These are phyloP conservation scores for Carduelis carduelis DNA, from an alignment of 2,797 vertebrate species.

Conservation along the genomic window DNA sequence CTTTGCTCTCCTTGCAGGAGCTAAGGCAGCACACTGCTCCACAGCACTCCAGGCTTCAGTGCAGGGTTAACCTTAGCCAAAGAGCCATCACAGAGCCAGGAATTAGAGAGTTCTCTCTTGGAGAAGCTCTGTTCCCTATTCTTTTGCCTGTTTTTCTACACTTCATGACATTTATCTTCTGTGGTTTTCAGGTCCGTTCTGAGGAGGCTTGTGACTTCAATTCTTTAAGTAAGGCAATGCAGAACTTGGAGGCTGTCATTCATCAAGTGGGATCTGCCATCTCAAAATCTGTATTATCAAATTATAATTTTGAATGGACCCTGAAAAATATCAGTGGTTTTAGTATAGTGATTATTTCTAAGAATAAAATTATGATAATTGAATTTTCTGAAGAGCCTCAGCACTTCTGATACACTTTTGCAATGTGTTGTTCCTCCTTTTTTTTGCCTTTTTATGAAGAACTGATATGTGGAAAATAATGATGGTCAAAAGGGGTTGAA, in stretches of 20 bases:
- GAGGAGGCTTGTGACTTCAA: background rate
- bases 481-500: background rate
- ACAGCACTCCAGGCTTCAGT: background rate
- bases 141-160: background rate
- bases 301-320: background rate
- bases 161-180: background rate
- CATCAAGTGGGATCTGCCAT: background rate
- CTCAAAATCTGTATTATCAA: background rate
- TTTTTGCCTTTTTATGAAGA: background rate
- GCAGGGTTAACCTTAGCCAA: background rate
- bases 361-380: background rate
- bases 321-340: background rate
- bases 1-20: background rate
- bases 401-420: background rate
- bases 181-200: background rate
- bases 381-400: conserved; percentile 25
- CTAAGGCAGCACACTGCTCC: background rate
- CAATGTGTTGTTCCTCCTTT: background rate
- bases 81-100: background rate
- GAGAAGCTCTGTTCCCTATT: background rate
- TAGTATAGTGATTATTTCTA: background rate
- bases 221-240: background rate
- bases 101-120: background rate
- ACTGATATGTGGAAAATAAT: background rate
- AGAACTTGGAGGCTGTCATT: background rate